Evolutionary conservation across 2,113 vertebrate species (phyloP).

Genomic region (Pungitius pungitius): DNA sequence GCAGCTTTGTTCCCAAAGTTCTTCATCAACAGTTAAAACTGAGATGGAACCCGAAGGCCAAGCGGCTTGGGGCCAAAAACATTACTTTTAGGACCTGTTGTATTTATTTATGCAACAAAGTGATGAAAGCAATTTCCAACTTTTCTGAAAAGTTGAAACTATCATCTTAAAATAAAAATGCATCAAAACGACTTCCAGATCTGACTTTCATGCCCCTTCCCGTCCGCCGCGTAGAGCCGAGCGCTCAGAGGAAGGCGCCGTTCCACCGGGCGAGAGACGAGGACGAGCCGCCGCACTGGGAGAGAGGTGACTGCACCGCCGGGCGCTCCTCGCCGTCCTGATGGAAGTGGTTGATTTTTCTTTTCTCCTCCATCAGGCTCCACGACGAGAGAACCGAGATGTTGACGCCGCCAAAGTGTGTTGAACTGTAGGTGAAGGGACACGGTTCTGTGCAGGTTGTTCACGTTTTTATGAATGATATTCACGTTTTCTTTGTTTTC

Average conservation of each 20-base stretch:
- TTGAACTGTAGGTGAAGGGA: conserved; percentile 63
- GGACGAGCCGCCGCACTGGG: conserved; percentile 60
- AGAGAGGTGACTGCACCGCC: conserved; percentile 61
- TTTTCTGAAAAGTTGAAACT: no score
- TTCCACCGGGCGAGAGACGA: conserved; percentile 66
- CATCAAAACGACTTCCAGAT: no score
- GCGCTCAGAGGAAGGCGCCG: conserved; percentile 60
- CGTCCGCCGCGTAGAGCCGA: conserved; percentile 55
- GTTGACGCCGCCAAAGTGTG: conserved; percentile 44
- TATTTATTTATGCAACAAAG: no score
- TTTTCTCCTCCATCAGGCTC: conserved; percentile 40
- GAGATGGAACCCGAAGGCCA: no score
- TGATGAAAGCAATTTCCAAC: no score
- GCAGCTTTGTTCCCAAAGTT: background rate
- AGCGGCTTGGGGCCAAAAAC: no score
- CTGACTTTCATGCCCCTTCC: background rate
- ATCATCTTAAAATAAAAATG: no score
- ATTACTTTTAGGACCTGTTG: no score
- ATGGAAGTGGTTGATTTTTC: background rate
- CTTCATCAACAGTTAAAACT: no score
- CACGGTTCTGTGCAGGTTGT: background rate
- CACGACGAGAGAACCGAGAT: conserved; percentile 61
- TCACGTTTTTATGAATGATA: background rate
- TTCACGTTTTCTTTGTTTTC: background rate
- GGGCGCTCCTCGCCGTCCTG: rapidly evolving